A percentile compares a stretch with the other conserved stretches of the same genome.
phyloP scores from a whole-genome alignment of 92 coral and sea anemone species.

The Actinernus sp. region DNA sequence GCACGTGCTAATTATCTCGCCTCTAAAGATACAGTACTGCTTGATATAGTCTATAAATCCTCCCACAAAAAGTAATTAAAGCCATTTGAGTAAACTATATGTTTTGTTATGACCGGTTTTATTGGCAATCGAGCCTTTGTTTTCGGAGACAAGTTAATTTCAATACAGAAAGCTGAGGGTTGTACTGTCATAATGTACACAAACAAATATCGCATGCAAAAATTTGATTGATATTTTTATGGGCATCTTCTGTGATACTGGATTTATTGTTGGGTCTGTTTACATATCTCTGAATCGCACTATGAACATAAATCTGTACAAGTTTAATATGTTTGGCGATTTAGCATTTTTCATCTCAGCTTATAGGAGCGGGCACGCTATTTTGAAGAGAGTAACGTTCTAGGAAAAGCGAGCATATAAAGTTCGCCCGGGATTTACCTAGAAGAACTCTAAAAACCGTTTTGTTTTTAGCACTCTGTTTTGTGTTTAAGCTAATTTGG shows the following conservation, averaged over 20 bases:
- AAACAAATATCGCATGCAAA: slow-evolving; percentile 82
- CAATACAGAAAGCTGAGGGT: slow-evolving; percentile 82
- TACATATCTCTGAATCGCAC: slow-evolving; percentile 83
- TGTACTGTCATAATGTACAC: slow-evolving; percentile 84
- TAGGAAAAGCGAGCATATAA: too few species aligned
- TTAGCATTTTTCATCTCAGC: slow-evolving; percentile 72
- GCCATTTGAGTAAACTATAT: slow-evolving; percentile 90
- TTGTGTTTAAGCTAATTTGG: not conserved
- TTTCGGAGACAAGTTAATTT: slow-evolving; percentile 80
- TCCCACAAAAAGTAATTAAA: slow-evolving; percentile 97
- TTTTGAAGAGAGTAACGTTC: too few species aligned
- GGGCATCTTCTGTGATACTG: slow-evolving; percentile 89
- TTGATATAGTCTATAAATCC: slow-evolving; percentile 83
- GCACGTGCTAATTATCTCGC: slow-evolving; percentile 87
- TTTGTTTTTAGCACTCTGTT: not conserved
- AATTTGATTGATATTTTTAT: slow-evolving; percentile 93
- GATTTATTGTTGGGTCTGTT: slow-evolving; percentile 83
- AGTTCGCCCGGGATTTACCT: too few species aligned
- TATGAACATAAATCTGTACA: slow-evolving; percentile 65
- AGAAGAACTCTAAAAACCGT: too few species aligned
- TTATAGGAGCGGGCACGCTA: not conserved
- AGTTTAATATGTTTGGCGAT: slow-evolving; percentile 62
- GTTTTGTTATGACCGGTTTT: slow-evolving; percentile 86
- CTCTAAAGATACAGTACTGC: slow-evolving; percentile 89
- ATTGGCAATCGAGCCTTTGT: slow-evolving; percentile 94